Evolutionary conservation across 2,113 vertebrate genomes (phyloP).

Genomic region (Nettapus auritus): DNA sequence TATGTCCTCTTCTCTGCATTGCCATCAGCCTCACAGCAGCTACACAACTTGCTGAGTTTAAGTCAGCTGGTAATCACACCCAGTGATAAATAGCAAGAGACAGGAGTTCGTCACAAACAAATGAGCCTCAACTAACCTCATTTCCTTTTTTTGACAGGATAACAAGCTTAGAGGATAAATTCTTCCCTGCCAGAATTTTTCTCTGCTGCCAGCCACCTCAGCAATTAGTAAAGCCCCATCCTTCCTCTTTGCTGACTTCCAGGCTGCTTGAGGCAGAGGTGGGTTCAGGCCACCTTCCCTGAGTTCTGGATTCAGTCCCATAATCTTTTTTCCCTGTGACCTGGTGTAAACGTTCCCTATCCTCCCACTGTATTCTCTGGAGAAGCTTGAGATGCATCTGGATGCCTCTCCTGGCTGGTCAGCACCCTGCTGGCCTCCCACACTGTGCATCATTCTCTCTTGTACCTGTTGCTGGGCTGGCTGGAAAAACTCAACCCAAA

Average conservation of each 20-base stretch:
- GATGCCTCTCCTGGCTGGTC: too few relatives aligned
- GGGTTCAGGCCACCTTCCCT: neutral
- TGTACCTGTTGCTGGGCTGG: neutral
- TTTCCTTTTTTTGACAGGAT: constrained; percentile 57
- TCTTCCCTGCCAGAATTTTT: constrained; percentile 13
- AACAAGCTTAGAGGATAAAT: constrained; percentile 66
- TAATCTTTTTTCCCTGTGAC: neutral
- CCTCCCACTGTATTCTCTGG: neutral
- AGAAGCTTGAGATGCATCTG: neutral
- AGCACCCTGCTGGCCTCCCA: too few relatives aligned
- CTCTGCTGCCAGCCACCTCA: constrained; percentile 29
- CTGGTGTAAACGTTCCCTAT: neutral
- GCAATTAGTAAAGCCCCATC: constrained; percentile 39
- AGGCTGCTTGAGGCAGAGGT: neutral
- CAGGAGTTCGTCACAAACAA: constrained; percentile 47
- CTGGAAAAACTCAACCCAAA: neutral
- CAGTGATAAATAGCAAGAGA: constrained; percentile 36
- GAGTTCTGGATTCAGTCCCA: neutral
- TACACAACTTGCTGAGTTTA: fast-evolving
- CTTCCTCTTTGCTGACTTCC: constrained; percentile 2
- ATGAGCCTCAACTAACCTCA: constrained; percentile 62
- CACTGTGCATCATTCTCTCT: fast-evolving
- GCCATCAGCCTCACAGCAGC: fast-evolving
- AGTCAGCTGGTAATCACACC: neutral
- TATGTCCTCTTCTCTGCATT: neutral